phyloP scores from a whole-genome alignment of 2,888 invertebrate species.

The Poecilobothrus nobilitatus region DNA sequence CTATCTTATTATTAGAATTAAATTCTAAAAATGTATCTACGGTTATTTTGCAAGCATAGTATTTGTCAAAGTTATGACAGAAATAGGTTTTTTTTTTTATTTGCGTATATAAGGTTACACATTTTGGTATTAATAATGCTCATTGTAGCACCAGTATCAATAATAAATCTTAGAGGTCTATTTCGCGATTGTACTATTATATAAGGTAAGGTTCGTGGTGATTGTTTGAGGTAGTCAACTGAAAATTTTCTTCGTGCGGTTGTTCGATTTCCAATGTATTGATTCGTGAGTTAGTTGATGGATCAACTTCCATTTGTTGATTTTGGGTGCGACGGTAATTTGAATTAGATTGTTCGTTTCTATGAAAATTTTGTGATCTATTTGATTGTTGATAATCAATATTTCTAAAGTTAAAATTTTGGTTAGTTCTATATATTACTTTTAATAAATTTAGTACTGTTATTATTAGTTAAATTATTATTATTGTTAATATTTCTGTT shows the following conservation, averaged over 20 bases:
- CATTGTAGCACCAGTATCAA: slow-evolving; percentile 16
- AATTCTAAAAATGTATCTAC: slow-evolving; percentile 20
- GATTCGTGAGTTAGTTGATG: slow-evolving; percentile 10
- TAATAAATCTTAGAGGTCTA: slow-evolving; percentile 17
- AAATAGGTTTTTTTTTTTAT: background rate
- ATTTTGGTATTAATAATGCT: no score
- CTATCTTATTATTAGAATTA: slow-evolving; percentile 15
- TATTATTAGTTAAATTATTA: no score
- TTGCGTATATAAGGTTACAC: slow-evolving; percentile 18
- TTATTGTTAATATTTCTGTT: no score
- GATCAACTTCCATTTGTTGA: slow-evolving; percentile 7
- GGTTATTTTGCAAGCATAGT: slow-evolving; percentile 12
- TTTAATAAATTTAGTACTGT: no score
- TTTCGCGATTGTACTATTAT: slow-evolving; percentile 15
- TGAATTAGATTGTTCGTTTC: no score
- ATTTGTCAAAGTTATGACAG: slow-evolving; percentile 12
- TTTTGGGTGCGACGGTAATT: no score
- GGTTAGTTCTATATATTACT: no score
- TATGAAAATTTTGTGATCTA: no score
- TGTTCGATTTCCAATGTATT: background rate
- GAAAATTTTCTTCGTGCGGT: slow-evolving; percentile 9
- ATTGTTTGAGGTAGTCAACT: slow-evolving; percentile 11
- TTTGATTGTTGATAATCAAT: no score
- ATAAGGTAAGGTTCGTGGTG: slow-evolving; percentile 15
- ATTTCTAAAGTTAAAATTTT: no score